Base-by-base conservation (phyloP, 2,888 invertebrate species). In the Bruchidius siliquastri region DNA sequence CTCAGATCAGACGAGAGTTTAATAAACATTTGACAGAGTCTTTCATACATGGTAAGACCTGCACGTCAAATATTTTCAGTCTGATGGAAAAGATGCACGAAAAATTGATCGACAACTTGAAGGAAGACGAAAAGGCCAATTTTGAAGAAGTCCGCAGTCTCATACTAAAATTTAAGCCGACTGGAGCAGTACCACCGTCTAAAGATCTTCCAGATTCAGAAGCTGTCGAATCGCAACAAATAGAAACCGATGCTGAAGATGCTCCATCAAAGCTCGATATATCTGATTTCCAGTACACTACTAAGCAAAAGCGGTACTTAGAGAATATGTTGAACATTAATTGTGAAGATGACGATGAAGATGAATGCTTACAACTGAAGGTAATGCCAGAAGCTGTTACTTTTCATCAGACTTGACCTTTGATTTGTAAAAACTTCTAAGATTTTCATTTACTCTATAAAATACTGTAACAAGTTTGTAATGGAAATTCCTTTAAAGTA, bases 261-360 rank as follows among this genome's bases (percentile, higher is more conserved):
- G 67, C 13, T 49, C 22, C 6, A 4, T 32, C 69, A 21, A 49
- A 21, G 22, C n/a, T 74, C 0, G 67, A 26, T 68, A 67, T 72
- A 6, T 21, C 21, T 4, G 75, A 74, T 21, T 71, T 74, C 21
- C 20, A 71, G 8, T 68, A 81, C n/a, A 77, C 79, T 0, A 73
- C 76, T 21, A 26, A 78, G 22, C 81, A 82, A 72, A 22, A 73
- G 0, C 73, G 78, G 10, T 82, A 82, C 70, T 70, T 82, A 32
- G 72, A 74, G 21, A 76, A 73, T n/a, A 79, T 78, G 6, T 74
- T 74, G n/a, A 77, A 78, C n/a, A 72, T 77, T 22, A 71, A 77
- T n/a, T 78, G 79, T 68, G 74, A 77, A 69, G 73, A 76, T 10
- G 76, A 75, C 21, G 76, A 78, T 20, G 76, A 76, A 49, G 73